Evolutionary conservation across 2,797 vertebrate species (phyloP).

Genomic region (Adelosebastes latens): DNA sequence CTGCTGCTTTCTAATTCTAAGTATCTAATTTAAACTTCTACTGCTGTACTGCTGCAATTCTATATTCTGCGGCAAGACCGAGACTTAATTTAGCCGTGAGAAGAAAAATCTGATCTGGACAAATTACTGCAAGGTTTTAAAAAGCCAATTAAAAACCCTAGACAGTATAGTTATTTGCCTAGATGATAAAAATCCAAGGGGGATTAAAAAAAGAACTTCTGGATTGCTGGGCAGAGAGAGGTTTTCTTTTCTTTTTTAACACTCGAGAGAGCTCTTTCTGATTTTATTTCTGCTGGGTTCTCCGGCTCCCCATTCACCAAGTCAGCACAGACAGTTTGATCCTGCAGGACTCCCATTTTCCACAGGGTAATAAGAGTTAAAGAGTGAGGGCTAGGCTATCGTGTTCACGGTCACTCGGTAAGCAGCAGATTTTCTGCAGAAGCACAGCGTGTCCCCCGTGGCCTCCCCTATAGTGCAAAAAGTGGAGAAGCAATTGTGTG

Average conservation of each 20-base stretch:
- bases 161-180: constrained; percentile 44
- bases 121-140: constrained; percentile 44
- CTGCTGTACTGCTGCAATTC: constrained; percentile 4
- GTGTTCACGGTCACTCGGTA: constrained; percentile 68
- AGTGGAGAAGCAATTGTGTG: constrained; percentile 71
- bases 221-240: constrained; percentile 24
- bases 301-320: constrained; percentile 11
- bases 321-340: constrained; percentile 58
- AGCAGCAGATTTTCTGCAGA: constrained; percentile 66
- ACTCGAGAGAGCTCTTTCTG: constrained; percentile 77
- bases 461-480: constrained; percentile 51
- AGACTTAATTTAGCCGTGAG: constrained; percentile 37
- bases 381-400: constrained; percentile 67
- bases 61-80: constrained; percentile 15
- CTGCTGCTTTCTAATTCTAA: constrained; percentile 12
- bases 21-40: constrained; percentile 36
- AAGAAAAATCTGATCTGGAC: constrained; percentile 41
- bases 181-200: constrained; percentile 49
- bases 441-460: constrained; percentile 50
- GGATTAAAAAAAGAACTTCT: constrained; percentile 33
- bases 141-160: constrained; percentile 51
- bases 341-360: constrained; percentile 63
- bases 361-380: constrained; percentile 72
- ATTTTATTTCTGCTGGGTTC: constrained; percentile 46
- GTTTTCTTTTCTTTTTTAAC: constrained; percentile 50